Evolutionary conservation across 2,888 invertebrate genomes (phyloP).

Genomic region (Hirtodrosophila cameraria): DNA sequence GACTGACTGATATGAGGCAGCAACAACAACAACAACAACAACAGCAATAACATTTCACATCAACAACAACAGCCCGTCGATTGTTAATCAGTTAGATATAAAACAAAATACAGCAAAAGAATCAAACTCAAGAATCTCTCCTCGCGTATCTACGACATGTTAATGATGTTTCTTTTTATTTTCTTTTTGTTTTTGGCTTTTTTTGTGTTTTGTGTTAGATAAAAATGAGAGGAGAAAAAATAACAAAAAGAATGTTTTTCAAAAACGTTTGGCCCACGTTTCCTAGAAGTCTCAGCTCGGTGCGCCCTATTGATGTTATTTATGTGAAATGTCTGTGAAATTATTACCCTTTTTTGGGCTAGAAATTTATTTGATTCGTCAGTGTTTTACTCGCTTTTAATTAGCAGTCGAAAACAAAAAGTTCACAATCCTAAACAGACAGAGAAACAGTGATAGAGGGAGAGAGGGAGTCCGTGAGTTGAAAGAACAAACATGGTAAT

Average conservation of each 20-base stretch:
- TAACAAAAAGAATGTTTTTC: conserved; percentile 50
- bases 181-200: conserved; percentile 23
- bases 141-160: conserved; percentile 73
- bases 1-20: conserved; percentile 74
- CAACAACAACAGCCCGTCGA: conserved; percentile 57
- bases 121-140: conserved; percentile 72
- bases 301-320: conserved; percentile 76
- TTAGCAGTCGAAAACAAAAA: conserved; percentile 65
- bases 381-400: conserved; percentile 78
- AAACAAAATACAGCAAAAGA: conserved; percentile 72
- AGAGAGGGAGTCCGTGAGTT: conserved; percentile 16
- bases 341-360: conserved; percentile 70
- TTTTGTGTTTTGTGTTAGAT: conserved; percentile 34
- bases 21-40: conserved; percentile 38
- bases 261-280: conserved; percentile 69
- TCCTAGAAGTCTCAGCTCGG: conserved; percentile 60
- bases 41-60: conserved; percentile 27
- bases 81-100: conserved; percentile 80
- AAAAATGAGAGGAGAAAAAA: conserved; percentile 29
- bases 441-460: background rate
- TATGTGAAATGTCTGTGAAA: conserved; percentile 77
- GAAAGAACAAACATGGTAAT: conserved; percentile 68
- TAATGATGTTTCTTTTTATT: conserved; percentile 68
- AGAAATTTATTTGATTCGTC: conserved; percentile 75
- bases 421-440: conserved; percentile 27